Base-by-base conservation (phyloP, 2,888 invertebrate genomes). In the Andrena chrysosceles region DNA sequence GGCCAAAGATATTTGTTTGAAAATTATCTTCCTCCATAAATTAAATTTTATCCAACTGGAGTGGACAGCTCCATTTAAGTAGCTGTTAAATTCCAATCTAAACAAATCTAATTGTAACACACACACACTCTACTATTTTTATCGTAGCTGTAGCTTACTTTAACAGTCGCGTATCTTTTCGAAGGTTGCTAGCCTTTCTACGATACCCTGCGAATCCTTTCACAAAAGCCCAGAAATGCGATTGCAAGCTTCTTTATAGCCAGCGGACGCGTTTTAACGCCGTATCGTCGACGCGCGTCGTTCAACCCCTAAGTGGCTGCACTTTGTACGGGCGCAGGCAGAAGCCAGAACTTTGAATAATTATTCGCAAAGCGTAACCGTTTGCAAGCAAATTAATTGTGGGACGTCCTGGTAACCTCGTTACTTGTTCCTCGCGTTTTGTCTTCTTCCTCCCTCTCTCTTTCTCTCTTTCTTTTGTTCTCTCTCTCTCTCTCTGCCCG, bases 381-480 rank as follows among this genome's bases (percentile, higher is more conserved):
- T 88, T 89, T 89, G 78, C 85, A 84, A 85, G 86, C 81, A 88
- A 91, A 91, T 92, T 91, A 91, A 91, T 91, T 88, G 89, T 84
- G 85, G 88, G 72, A 80, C 82, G 89, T 89, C 90, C 90, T 87
- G 90, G 89, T 91, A 91, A 92, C 91, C 90, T 92, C 89, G 86
- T 92, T 91, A 90, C 83, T 88, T 77, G 86, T 80, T 88, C 82
- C 77, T 60, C 67, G 48, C 48, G 73, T 64, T 84, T 70, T 62
- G 20, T 35, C 74, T 71, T 59, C 77, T 77, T 67, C 62, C 66
- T 67, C 76, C 23, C 62, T 3, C 56, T 26, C 35, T 59, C 77
- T 77, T 59, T 52, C 66, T 67, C 76, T 49, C 62, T 10, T 23
- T 56, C 26, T 23, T 10, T 42, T 42, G 42, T 42, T 16, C 56